Percentiles rank a stretch among this genome's conserved stretches.
These are phyloP conservation scores for Pseudochirops corinnae DNA, from an alignment of 2,797 vertebrate species.

Conservation along the genomic window DNA sequence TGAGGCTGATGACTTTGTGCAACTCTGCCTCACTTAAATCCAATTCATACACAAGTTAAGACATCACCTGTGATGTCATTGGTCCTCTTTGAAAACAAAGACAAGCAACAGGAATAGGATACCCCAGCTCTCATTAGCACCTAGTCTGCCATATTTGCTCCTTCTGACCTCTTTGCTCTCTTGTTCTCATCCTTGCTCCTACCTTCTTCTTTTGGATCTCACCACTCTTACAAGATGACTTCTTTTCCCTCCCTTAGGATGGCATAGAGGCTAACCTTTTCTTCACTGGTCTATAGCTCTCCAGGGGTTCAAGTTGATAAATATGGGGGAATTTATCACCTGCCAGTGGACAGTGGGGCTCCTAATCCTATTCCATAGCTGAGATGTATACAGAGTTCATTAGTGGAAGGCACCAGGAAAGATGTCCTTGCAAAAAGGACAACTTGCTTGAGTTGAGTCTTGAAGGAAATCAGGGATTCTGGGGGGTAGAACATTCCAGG, in stretches of 20 bases:
- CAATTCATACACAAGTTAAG: not conserved
- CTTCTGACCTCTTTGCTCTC: not conserved
- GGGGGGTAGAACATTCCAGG: not conserved
- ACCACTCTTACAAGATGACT: not conserved
- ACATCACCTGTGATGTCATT: not conserved
- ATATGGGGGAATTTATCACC: not conserved
- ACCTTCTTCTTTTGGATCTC: not conserved
- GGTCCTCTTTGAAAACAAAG: not conserved
- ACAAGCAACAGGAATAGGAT: not conserved
- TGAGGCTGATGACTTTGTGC: not conserved
- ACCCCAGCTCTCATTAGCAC: not conserved
- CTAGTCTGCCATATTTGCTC: not conserved
- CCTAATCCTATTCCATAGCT: not conserved
- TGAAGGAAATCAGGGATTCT: not conserved
- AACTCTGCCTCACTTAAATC: not conserved
- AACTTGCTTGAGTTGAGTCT: not conserved
- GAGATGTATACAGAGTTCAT: not conserved
- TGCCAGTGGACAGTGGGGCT: not conserved
- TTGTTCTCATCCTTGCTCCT: not conserved
- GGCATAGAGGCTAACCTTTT: not conserved
- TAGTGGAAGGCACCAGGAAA: not conserved
- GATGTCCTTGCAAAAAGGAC: not conserved
- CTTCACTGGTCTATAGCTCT: not conserved
- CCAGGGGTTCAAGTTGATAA: not conserved
- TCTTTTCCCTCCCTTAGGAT: not conserved